Percentiles rank a stretch among this genome's conserved stretches.
phyloP scores from a whole-genome alignment of 1,140 invertebrate species.

The Cherax quadricarinatus region DNA sequence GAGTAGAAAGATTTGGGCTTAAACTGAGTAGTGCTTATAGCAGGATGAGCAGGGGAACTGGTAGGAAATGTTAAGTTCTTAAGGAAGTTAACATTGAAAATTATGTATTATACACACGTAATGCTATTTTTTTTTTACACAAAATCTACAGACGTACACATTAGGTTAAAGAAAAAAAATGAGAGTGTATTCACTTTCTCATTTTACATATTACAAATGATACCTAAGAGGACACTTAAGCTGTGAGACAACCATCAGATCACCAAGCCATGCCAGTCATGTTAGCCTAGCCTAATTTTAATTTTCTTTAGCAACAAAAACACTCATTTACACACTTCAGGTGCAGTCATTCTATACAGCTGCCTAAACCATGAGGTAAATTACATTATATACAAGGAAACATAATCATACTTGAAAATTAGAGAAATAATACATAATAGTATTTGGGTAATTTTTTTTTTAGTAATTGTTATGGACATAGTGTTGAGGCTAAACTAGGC shows the following conservation, averaged over 20 bases:
- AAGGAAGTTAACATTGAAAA: neutral
- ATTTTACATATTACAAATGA: neutral
- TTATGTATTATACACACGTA: neutral
- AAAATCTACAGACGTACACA: neutral
- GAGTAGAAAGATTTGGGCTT: neutral
- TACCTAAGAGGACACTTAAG: neutral
- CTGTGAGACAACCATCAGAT: neutral
- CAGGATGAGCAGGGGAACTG: neutral
- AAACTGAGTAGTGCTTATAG: neutral
- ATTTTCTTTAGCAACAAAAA: neutral
- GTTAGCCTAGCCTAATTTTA: neutral
- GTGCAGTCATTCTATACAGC: neutral
- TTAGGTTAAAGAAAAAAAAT: neutral
- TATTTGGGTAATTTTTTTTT: neutral
- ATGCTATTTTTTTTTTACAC: neutral
- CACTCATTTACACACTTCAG: neutral
- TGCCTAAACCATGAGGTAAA: neutral
- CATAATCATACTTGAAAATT: neutral
- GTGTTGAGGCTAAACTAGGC: slow-evolving; percentile 1
- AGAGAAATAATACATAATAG: neutral
- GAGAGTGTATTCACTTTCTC: neutral
- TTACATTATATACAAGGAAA: neutral
- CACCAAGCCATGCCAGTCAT: neutral
- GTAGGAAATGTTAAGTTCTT: neutral
- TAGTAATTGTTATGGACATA: neutral